phyloP scores from a whole-genome alignment of 2,113 vertebrate species.

The Larimichthys crocea region DNA sequence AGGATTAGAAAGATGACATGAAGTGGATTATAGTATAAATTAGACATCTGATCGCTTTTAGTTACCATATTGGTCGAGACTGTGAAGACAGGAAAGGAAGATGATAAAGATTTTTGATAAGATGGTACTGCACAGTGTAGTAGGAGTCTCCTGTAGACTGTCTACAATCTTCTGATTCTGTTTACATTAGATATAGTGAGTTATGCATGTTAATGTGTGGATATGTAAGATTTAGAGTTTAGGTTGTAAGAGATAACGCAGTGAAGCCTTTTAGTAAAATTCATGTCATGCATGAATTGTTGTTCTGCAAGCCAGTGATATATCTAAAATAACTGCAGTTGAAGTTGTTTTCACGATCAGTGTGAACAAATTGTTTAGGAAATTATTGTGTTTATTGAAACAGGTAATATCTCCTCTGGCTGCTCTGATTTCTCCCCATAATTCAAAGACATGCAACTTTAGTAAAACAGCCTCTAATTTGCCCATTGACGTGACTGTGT shows the following conservation, averaged over 20 bases:
- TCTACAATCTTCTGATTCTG: not conserved
- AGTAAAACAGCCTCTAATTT: not conserved
- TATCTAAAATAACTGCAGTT: not conserved
- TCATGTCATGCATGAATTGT: not conserved
- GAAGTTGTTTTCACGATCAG: not conserved
- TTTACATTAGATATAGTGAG: not conserved
- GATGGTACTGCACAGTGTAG: not conserved
- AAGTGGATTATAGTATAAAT: not conserved
- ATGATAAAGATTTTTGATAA: not conserved
- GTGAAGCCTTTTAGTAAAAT: not conserved
- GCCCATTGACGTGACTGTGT: not conserved
- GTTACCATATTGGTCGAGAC: not conserved
- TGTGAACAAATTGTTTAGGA: not conserved
- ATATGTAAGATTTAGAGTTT: not conserved
- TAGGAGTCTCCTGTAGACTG: not conserved
- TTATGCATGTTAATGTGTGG: not conserved
- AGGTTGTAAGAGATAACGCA: not conserved
- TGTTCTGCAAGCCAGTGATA: not conserved
- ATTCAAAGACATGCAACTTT: not conserved
- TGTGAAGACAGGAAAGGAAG: not conserved
- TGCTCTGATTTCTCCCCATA: not conserved
- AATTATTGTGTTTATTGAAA: not conserved
- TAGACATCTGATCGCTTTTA: constrained; percentile 5
- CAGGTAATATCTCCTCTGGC: not conserved
- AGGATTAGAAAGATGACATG: constrained; percentile 21